Evolutionary conservation across 1,140 invertebrate genomes (phyloP), one percentile per base, ranked within the genome.

Genomic region (Magallana angulata): DNA sequence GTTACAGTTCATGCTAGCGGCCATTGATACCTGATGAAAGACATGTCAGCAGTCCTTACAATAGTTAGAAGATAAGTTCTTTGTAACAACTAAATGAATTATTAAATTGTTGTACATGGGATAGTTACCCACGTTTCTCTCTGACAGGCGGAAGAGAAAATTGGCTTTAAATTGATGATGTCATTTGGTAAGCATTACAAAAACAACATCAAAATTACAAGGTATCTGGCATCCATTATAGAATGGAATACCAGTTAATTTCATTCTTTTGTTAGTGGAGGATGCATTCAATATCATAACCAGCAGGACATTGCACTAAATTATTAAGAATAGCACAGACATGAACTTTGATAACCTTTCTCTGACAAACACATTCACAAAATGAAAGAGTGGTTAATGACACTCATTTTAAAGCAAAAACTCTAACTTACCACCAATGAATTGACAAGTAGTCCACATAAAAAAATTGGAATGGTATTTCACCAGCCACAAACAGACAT

Each of bases 401-500:
- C 24, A 76, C 68, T 36, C 8, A 8, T 30, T 48, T 12, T 11
- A 71, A 71, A 71, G 64, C 64, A 76, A 76, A 76, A 30, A 76
- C 5, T 48, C 68, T 48, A 48, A 48, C 36, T 36, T 12, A 76
- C 68, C 68, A 76, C 36, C 24, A 76, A 76, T 76, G 68, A 36
- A 76, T 76, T 64, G 24, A 36, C 24, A 36, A 36, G 36, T 36
- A 12, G 9, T 76, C 68, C 68, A 76, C 30, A 30, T 62, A n/a
- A 76, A 12, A 9, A 76, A 12, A 9, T 11, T 11, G 24, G 24
- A 36, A 76, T 76, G 24, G 36, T 24, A 76, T 36, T 76, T 76
- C 11, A 76, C 36, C 68, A 76, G 68, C 12, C 68, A 76, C 68
- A 76, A 76, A 76, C 36, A 30, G 68, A 76, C 68, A 76, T 76